Evolutionary conservation across 1,140 invertebrate species (phyloP).

Genomic region (Chrysopa pallens): DNA sequence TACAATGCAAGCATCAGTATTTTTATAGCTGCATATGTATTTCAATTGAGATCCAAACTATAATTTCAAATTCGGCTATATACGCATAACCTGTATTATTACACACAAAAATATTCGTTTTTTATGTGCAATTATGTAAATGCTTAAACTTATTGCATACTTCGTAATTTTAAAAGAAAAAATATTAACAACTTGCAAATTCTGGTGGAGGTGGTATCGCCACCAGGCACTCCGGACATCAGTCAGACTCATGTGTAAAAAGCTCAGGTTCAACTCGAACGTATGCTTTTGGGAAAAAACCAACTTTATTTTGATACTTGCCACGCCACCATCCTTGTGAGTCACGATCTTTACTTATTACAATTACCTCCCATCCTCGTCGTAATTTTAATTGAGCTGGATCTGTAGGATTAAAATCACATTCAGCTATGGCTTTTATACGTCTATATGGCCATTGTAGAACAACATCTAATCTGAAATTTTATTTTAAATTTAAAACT

Average conservation of each 20-base stretch:
- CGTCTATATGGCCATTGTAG: slow-evolving; percentile 53
- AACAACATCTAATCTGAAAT: slow-evolving; percentile 43
- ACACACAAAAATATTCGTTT: no score
- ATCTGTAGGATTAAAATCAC: slow-evolving; percentile 53
- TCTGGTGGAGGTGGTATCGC: background rate
- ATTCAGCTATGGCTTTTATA: slow-evolving; percentile 51
- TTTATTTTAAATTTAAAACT: slow-evolving; percentile 2
- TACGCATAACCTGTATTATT: no score
- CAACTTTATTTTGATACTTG: slow-evolving; percentile 39
- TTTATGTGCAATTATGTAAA: no score
- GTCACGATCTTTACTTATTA: slow-evolving; percentile 58
- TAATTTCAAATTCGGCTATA: no score
- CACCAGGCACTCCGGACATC: background rate
- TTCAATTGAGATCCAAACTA: no score
- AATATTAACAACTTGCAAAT: no score
- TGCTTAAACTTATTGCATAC: no score
- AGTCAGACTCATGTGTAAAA: background rate
- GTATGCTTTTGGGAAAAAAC: slow-evolving; percentile 41
- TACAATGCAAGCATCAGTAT: no score
- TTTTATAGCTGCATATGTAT: no score
- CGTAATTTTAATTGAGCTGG: slow-evolving; percentile 55
- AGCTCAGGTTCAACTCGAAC: slow-evolving; percentile 24
- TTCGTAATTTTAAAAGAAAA: no score
- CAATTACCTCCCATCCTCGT: slow-evolving; percentile 56
- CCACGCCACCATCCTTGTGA: slow-evolving; percentile 73